Evolutionary conservation across 2,113 vertebrate species (phyloP), one percentile per base, ranked within the genome.

Genomic region (Strix aluco): DNA sequence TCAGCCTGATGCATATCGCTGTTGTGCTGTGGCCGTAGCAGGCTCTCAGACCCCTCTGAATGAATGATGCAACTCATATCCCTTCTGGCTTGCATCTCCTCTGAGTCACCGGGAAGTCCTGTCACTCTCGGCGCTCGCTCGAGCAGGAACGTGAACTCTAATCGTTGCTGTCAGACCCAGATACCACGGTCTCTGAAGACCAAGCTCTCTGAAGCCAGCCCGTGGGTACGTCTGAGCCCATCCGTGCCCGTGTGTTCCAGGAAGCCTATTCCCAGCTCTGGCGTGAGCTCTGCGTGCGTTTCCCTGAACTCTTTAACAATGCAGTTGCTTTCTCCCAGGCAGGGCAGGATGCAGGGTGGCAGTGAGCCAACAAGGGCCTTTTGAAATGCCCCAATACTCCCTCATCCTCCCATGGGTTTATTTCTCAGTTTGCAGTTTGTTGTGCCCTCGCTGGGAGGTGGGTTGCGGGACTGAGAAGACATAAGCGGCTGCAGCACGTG

Each of bases 111-210:
- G 3, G 44, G 44, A 54, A 32, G 29, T n/a, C 57, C 44, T 29
- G 47, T 52, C 8, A 2, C 70, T 15, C 32, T 32, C 1, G 0
- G 40, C 0, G 2, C 36, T 27, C 9, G 1, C 78, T 73, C 3
- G 4, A 47, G 77, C 4, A 1, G 36, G 51, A 30, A 25, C 0
- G 1, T 2, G 0, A 14, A 52, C 34, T 18, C 9, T 44, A 0
- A 47, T 30, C 1, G 0, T 38, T 21, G 14, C 55, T 49, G n/a
- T 86, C 20, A 1, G 42, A 25, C 47, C 15, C 74, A 11, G 44
- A 52, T 12, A 11, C 26, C 4, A 29, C 3, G 0, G 15, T 42
- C 55, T 59, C 34, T 15, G 34, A 29, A 36, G 49, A 14, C 65
- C 0, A 0, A 16, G 58, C 46, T 66, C 59, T 23, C 62, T 27